These are phyloP conservation scores for Drosophila burlai DNA, from an alignment of 1,140 invertebrate genomes.

Conservation along the genomic window DNA sequence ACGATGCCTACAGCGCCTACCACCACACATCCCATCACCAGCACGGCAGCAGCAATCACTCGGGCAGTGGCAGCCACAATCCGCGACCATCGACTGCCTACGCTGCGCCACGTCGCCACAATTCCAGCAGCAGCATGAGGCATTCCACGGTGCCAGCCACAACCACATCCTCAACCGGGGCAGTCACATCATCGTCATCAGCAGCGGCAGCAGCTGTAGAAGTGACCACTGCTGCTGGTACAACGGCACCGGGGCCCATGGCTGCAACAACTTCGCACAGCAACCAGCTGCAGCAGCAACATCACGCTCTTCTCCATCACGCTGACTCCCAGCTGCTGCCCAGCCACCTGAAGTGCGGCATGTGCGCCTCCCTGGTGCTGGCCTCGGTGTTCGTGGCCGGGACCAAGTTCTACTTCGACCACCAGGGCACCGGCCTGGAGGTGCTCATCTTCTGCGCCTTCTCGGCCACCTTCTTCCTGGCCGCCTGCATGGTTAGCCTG, in stretches of 20 bases:
- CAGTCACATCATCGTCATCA: conserved; percentile 21
- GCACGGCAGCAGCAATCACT: conserved; percentile 43
- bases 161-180: neutral
- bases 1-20: conserved; percentile 71
- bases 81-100: conserved; percentile 45
- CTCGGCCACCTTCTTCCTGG: conserved; percentile 87
- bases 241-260: conserved; percentile 21
- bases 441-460: conserved; percentile 89
- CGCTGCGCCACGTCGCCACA: conserved; percentile 65
- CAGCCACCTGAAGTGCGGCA: conserved; percentile 88
- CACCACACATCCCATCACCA: conserved; percentile 54
- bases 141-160: conserved; percentile 22
- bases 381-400: conserved; percentile 88
- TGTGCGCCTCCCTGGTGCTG: conserved; percentile 89
- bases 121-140: conserved; percentile 70
- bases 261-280: conserved; percentile 38
- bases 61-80: conserved; percentile 39
- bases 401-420: conserved; percentile 89
- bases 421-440: conserved; percentile 88
- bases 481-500: conserved; percentile 87
- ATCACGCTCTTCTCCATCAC: conserved; percentile 63
- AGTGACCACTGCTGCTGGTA: neutral
- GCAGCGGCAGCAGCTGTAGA: conserved; percentile 15
- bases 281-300: conserved; percentile 70
- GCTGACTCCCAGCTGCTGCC: conserved; percentile 85